Evolutionary conservation across 2,888 invertebrate genomes (phyloP), one percentile per base, ranked within the genome.

Genomic region (Thalpophila matura): DNA sequence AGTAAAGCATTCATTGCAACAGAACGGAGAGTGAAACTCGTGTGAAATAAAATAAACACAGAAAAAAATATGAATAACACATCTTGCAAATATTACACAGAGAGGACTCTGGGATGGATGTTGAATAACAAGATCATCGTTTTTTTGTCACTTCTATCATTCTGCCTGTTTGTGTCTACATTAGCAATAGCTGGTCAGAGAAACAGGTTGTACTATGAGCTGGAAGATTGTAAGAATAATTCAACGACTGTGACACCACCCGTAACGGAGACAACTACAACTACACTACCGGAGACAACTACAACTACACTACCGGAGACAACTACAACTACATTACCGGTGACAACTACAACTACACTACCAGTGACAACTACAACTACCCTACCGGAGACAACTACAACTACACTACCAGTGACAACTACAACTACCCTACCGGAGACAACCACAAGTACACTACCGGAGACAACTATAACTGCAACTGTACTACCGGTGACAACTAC

Each of bases 101-200:
- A 91, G 20, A 81, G 83, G 33, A 82, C 84, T 0, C 27, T 90
- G 3, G 86, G 74, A 1, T 94, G 94, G 94, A 88, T 89, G 82
- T 35, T 91, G 38, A 89, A 93, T 35, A 94, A 94, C 67, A 94
- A 94, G 80, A 62, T 89, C 0, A 93, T 94, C 37, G 93, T 94
- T 3, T 79, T 94, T 1, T 79, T 94, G 1, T 80, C 86, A 29
- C 57, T 91, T 4, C 65, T 94, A 1, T 89, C 89, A 0, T 94
- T 94, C 58, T 89, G 85, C 49, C 74, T 93, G 4, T 90, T 94
- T 33, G 90, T 94, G 0, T 93, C 94, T 0, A 92, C 92, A 0
- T 80, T 90, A 57, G 86, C 85, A 0, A 45, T 94, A 10, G 85
- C 92, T 4, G 89, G 88, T 16, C 93, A 94, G 56, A 91, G 81